Evolutionary conservation across 2,113 vertebrate genomes (phyloP).

Genomic region (Rhodinocichla rosea): DNA sequence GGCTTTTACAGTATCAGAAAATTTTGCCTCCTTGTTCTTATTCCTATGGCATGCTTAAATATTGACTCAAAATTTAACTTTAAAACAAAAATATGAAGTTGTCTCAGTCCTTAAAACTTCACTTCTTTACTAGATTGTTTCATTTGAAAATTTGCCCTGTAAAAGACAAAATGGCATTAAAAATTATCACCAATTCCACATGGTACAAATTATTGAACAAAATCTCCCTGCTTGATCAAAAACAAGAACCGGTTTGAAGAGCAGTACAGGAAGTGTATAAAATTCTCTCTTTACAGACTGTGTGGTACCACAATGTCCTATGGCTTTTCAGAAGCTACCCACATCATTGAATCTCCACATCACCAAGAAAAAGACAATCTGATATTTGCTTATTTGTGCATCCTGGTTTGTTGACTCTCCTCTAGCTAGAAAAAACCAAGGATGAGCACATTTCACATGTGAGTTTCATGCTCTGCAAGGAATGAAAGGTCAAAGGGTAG

Average conservation of each 20-base stretch:
- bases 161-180: slow-evolving; percentile 37
- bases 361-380: background rate
- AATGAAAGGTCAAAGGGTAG: slow-evolving; percentile 55
- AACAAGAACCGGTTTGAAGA: background rate
- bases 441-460: background rate
- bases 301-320: background rate
- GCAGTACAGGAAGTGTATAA: background rate
- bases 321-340: background rate
- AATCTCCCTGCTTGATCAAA: slow-evolving; percentile 11
- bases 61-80: background rate
- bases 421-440: slow-evolving; percentile 13
- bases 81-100: background rate
- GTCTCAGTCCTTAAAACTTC: background rate
- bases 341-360: background rate
- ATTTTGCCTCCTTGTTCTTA: background rate
- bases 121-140: background rate
- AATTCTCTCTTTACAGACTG: background rate
- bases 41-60: background rate
- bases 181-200: background rate
- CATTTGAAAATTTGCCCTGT: background rate
- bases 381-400: background rate
- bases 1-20: background rate
- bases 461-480: slow-evolving; percentile 14
- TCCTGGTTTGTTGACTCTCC: background rate
- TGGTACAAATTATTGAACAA: background rate